Conservation (phyloP, 2,797 vertebrate genomes). For the Ptychadena robeensis region DNA sequence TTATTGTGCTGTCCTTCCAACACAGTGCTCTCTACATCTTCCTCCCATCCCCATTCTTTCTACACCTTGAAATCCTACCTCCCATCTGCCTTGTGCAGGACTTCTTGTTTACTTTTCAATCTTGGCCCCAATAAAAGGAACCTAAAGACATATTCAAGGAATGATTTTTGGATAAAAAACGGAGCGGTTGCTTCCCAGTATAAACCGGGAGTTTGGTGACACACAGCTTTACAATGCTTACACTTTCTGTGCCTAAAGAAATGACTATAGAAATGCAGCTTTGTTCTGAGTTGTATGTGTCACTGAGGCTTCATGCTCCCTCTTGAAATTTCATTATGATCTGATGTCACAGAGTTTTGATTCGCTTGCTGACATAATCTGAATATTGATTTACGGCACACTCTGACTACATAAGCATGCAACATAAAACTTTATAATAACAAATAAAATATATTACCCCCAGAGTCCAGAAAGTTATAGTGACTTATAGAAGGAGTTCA, state of each 20-base stretch:
- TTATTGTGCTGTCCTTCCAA: constrained; percentile 45
- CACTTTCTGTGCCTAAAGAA: neutral
- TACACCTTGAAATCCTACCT: constrained; percentile 34
- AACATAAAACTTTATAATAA: too few species aligned
- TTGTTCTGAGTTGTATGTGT: neutral
- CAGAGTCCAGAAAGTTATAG: too few species aligned
- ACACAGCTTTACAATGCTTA: neutral
- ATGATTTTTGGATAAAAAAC: constrained; percentile 28
- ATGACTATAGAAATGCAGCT: neutral
- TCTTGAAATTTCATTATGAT: neutral
- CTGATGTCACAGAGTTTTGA: too few species aligned
- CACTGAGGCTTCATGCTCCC: neutral
- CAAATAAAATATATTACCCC: too few species aligned
- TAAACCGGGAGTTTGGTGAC: neutral
- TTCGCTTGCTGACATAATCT: too few species aligned
- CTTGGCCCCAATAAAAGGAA: constrained; percentile 46
- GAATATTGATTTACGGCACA: too few species aligned
- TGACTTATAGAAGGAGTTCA: too few species aligned
- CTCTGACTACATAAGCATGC: too few species aligned
- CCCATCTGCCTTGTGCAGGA: constrained; percentile 46
- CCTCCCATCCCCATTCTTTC: constrained; percentile 48
- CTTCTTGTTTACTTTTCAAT: constrained; percentile 47
- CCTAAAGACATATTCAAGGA: constrained; percentile 18
- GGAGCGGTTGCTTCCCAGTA: neutral
- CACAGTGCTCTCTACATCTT: constrained; percentile 7